A percentile compares a stretch with the other conserved stretches of the same genome.
Evolutionary conservation across 2,888 invertebrate species (phyloP).

Genomic region (Odontothrips loti): DNA sequence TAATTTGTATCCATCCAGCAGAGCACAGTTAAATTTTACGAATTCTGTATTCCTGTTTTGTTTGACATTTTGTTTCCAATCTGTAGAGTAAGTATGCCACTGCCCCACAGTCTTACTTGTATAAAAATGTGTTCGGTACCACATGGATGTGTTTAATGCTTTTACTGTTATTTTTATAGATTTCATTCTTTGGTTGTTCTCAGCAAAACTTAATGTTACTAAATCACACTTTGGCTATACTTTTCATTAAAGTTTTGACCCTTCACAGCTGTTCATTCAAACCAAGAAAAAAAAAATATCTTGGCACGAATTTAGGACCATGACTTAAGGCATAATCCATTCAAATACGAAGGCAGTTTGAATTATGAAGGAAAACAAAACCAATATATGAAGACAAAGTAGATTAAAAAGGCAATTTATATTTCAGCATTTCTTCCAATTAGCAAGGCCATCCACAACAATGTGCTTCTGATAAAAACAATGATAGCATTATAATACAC

Average conservation of each 20-base stretch:
- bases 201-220: neutral
- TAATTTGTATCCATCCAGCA: no score
- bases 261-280: neutral
- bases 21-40: no score
- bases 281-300: neutral
- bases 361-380: no score
- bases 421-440: neutral
- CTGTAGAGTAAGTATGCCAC: no score
- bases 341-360: no score
- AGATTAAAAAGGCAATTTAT: neutral
- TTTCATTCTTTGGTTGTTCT: no score
- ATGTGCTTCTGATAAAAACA: neutral
- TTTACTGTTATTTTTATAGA: neutral
- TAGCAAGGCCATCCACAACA: neutral
- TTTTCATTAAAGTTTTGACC: slow-evolving; percentile 10
- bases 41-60: no score
- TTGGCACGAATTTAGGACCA: no score
- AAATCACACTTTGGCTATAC: neutral
- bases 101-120: neutral
- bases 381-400: no score
- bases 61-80: no score
- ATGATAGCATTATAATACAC: neutral
- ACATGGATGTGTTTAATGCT: neutral
- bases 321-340: neutral
- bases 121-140: neutral